Conservation (phyloP, 2,888 invertebrate species). For the Bruchidius siliquastri region DNA sequence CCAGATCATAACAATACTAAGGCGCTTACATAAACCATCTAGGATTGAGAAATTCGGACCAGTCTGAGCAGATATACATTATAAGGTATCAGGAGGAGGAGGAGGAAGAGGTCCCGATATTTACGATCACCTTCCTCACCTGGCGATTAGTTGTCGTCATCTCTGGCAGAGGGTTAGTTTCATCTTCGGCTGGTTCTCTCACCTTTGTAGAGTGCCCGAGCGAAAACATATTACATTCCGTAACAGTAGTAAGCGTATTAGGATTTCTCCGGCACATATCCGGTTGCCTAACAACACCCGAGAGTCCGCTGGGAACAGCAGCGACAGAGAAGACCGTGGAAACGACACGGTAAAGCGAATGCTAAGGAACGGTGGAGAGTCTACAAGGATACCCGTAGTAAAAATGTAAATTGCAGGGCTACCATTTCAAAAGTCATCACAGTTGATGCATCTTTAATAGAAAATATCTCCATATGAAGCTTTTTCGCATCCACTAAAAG, state of each 20-base stretch:
- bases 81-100: background rate
- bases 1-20: too few relatives aligned
- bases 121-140: background rate
- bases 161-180: background rate
- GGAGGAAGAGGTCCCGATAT: too few relatives aligned
- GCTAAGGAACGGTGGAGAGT: background rate
- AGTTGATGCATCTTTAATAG: too few relatives aligned
- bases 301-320: conserved; percentile 3
- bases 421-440: too few relatives aligned
- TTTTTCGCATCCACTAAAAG: too few relatives aligned
- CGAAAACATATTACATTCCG: background rate
- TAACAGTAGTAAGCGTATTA: conserved; percentile 11
- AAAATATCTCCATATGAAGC: too few relatives aligned
- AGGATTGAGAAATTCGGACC: background rate
- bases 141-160: background rate
- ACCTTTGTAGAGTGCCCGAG: background rate
- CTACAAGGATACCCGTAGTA: background rate
- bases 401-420: too few relatives aligned
- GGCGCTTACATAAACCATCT: too few relatives aligned
- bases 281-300: conserved; percentile 15
- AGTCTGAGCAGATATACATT: background rate
- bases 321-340: background rate
- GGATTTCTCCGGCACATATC: conserved; percentile 12
- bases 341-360: background rate
- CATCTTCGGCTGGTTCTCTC: background rate